Evolutionary conservation across 2,797 vertebrate species (phyloP), one percentile per base, ranked within the genome.

Genomic region (Lophius americanus): DNA sequence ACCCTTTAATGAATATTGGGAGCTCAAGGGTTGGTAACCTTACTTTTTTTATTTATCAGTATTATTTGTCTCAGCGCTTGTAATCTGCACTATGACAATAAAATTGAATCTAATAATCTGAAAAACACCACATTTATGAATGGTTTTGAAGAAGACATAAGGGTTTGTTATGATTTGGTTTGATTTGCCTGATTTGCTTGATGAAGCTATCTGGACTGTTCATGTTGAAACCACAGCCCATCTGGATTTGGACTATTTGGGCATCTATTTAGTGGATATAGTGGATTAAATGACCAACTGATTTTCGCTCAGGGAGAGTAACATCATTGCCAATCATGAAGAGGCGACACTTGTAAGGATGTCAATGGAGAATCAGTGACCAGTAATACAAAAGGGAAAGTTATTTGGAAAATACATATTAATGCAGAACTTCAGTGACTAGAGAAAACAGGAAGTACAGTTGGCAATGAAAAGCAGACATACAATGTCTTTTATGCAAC

Each of bases 401-500:
- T 51, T 0, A 10, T 39, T 50, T 52, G 2, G 7, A 8, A 35
- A 12, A 48, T 6, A 5, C 0, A 0, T 11, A 48, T 63, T 59
- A 7, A 58, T 54, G 42, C 54, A 68, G 63, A 72, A 66, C 55
- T 55, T 36, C 35, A 23, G 6, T 0, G 7, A 55, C 7, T 12
- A 9, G 10, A 37, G 38, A 68, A 79, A 76, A 75, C 63, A 77
- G 70, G 78, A 83, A 74, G 65, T 51, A 54, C 0, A 37, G 65
- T 33, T 1, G 0, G n/a, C n/a, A 33, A 36, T 54, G 64, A 68
- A 54, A 5, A 12, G 14, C 4, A 9, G 56, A 53, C 61, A 38
- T 42, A 50, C 47, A 41, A 47, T 3, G 64, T 13, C 60, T 42
- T 12, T 61, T 68, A 64, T 46, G 64, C 14, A 9, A 60, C 46